Conservation (phyloP, 2,888 invertebrate genomes). For the Idaea biselata region DNA sequence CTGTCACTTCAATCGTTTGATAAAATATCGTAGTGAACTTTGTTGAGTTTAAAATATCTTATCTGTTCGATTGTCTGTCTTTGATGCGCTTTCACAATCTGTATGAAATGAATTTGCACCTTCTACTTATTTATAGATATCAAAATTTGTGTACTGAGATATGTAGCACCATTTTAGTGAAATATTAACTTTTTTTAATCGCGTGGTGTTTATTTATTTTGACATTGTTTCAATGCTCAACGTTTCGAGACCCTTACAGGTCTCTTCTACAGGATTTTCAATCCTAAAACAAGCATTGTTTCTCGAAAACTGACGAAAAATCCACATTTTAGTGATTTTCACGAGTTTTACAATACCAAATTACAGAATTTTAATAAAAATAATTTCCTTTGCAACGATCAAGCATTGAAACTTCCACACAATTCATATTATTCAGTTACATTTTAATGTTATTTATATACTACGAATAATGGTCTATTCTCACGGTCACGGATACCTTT, state of each 20-base stretch:
- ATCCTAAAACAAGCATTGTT: too few relatives aligned
- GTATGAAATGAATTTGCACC: background rate
- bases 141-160: too few relatives aligned
- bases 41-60: background rate
- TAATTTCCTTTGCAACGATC: background rate
- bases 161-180: too few relatives aligned
- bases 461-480: background rate
- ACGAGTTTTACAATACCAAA: background rate
- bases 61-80: background rate
- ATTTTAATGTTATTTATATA: background rate
- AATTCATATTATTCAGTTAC: background rate
- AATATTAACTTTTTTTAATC: too few relatives aligned
- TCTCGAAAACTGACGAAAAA: too few relatives aligned
- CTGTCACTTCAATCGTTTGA: background rate
- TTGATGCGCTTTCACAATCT: background rate
- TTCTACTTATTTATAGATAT: background rate
- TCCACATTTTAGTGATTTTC: background rate
- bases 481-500: background rate
- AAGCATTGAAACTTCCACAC: background rate
- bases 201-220: too few relatives aligned
- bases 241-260: too few relatives aligned
- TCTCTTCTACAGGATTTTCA: too few relatives aligned
- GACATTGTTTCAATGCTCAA: too few relatives aligned
- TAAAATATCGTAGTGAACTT: constrained; percentile 1
- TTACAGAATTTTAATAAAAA: background rate